Evolutionary conservation across 2,113 vertebrate species (phyloP), one percentile per base, ranked within the genome.

Genomic region (Neotragus pygmaeus): DNA sequence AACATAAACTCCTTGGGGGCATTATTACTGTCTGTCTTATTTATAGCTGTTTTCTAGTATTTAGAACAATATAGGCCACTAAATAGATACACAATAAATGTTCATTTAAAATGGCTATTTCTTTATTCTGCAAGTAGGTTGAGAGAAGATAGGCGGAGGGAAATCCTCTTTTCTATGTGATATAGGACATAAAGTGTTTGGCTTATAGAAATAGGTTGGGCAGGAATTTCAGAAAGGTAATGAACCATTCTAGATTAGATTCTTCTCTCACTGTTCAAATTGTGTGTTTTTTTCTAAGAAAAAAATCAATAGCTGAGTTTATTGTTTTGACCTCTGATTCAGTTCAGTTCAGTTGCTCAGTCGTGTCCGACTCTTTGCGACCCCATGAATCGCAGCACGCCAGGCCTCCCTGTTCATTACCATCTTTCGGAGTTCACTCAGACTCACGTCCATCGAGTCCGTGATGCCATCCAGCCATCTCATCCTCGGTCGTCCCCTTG

Each of bases 291-390:
- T 60, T 83, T 62, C 17, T 36, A 66, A 66, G 62, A 30, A 81
- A 64, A 94, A 95, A 45, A 47, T 60, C 57, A 84, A 1, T 66
- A 84, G 27, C 53, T 75, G 49, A 81, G 14, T 36, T 64, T 96
- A 3, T 94, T 82, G 33, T 87, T 96, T 88, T n/a, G 43, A 27
- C 81, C 85, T 93, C 53, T 93, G 73, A 90, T 94, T 55, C n/a
- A n/a, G n/a, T n/a, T n/a, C n/a, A n/a, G n/a, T n/a, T n/a, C n/a
- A n/a, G n/a, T n/a, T n/a, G n/a, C n/a, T n/a, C n/a, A n/a, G n/a
- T n/a, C n/a, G n/a, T n/a, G n/a, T n/a, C n/a, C n/a, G n/a, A n/a
- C n/a, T n/a, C n/a, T n/a, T n/a, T n/a, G n/a, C n/a, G n/a, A n/a
- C n/a, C n/a, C n/a, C n/a, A n/a, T n/a, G n/a, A n/a, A n/a, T n/a